Conservation (phyloP, 2,113 vertebrate species). For the Colistium nudipinnis region DNA sequence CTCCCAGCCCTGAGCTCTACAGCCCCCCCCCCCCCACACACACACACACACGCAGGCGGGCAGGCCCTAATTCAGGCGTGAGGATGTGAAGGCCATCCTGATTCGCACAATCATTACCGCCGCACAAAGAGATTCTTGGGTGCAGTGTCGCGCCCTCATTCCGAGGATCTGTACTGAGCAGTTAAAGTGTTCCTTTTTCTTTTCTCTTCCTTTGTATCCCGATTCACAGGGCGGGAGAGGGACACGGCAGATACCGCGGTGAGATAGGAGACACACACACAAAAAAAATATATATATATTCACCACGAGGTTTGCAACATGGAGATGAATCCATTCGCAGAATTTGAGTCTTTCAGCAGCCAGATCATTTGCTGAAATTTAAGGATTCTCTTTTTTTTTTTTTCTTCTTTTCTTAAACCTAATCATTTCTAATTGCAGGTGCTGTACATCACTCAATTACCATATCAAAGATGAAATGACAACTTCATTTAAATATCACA, state of each 20-base stretch:
- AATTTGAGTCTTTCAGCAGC: slow-evolving; percentile 49
- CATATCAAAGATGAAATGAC: slow-evolving; percentile 13
- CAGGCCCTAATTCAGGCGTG: slow-evolving; percentile 45
- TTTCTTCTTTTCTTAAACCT: too few species aligned
- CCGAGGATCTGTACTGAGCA: slow-evolving; percentile 40
- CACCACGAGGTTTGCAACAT: slow-evolving; percentile 50
- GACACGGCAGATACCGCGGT: slow-evolving; percentile 37
- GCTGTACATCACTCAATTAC: slow-evolving; percentile 17
- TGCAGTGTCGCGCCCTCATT: slow-evolving; percentile 54
- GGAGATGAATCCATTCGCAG: slow-evolving; percentile 60
- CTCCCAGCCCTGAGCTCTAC: slow-evolving; percentile 19
- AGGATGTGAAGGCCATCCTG: slow-evolving; percentile 40
- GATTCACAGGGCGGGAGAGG: slow-evolving; percentile 27
- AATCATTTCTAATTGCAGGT: slow-evolving; percentile 20
- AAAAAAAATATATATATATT: slow-evolving; percentile 47
- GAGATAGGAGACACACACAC: slow-evolving; percentile 57
- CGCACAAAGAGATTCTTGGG: slow-evolving; percentile 43
- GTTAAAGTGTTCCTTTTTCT: slow-evolving; percentile 45
- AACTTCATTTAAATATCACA: slow-evolving; percentile 22
- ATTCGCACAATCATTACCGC: slow-evolving; percentile 58
- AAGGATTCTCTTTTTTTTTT: too few species aligned
- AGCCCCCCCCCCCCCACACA: slow-evolving; percentile 18
- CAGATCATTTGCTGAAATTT: not conserved
- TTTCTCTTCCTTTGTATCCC: slow-evolving; percentile 34
- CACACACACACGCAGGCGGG: too few species aligned